Conservation (phyloP, 2,888 invertebrate genomes). For the Deladenus siricidicola region DNA sequence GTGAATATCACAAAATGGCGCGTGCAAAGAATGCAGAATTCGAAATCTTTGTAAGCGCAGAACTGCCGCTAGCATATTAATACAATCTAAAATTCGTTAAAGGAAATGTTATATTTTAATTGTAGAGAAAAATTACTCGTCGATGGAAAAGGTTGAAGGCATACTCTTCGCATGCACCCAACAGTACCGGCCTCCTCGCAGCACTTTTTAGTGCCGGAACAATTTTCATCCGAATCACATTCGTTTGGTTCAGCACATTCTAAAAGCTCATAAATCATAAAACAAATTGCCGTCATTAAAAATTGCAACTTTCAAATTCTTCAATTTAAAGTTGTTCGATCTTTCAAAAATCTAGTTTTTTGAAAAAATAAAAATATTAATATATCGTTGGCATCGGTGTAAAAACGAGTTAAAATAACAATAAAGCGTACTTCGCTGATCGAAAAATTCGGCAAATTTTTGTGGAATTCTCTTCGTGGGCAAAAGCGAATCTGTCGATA, state of each 20-base stretch:
- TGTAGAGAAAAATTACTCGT: constrained; percentile 25
- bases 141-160: constrained; percentile 21
- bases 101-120: constrained; percentile 2
- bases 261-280: too few relatives aligned
- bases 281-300: too few relatives aligned
- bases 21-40: neutral
- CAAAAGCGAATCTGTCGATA: too few relatives aligned
- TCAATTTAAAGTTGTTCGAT: too few relatives aligned
- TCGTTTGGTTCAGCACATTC: constrained; percentile 9
- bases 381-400: too few relatives aligned
- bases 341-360: too few relatives aligned
- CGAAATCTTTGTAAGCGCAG: neutral
- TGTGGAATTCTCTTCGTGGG: too few relatives aligned
- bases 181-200: constrained; percentile 8
- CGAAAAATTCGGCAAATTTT: too few relatives aligned
- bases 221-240: constrained; percentile 24
- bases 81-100: constrained; percentile 9
- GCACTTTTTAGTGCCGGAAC: constrained; percentile 22
- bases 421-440: too few relatives aligned
- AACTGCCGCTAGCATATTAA: constrained; percentile 10
- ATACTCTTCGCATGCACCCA: constrained; percentile 18
- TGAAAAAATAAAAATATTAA: too few relatives aligned
- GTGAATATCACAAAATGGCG: constrained; percentile 2
- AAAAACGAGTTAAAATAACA: too few relatives aligned
- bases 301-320: too few relatives aligned